Percentiles rank a stretch among this genome's conserved stretches.
These are phyloP conservation scores for Carlito syrichta DNA, from an alignment of 2,113 vertebrate genomes.

Conservation along the genomic window DNA sequence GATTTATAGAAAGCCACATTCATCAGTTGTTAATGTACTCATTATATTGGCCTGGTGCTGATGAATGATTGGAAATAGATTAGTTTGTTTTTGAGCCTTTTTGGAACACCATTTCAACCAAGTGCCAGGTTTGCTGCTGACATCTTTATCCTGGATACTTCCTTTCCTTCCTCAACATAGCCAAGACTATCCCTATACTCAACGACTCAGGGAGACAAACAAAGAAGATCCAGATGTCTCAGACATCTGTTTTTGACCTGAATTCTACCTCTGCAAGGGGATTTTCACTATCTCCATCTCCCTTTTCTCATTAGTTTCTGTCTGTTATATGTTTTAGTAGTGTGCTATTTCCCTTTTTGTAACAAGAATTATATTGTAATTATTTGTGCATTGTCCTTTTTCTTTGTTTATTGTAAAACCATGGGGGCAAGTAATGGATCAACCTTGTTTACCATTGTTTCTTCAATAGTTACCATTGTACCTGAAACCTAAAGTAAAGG, in stretches of 20 bases:
- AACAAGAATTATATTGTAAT: not conserved
- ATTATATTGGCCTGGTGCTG: not conserved
- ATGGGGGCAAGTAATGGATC: not conserved
- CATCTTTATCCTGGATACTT: slow-evolving; percentile 28
- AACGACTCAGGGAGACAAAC: not conserved
- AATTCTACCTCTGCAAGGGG: not conserved
- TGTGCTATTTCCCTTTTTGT: not conserved
- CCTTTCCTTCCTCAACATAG: not conserved
- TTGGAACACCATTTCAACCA: not conserved
- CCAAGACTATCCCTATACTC: not conserved
- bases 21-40: not conserved
- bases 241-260: not conserved
- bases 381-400: not conserved
- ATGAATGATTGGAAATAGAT: slow-evolving; percentile 40
- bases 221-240: not conserved
- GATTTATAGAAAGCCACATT: slow-evolving; percentile 17
- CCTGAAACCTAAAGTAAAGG: slow-evolving; percentile 2
- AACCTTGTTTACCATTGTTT: not conserved
- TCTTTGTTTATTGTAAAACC: not conserved
- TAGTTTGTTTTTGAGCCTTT: not conserved
- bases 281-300: not conserved
- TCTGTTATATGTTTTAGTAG: not conserved
- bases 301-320: not conserved
- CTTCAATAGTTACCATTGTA: not conserved
- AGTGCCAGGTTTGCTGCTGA: not conserved